Conservation (phyloP, 2,113 vertebrate species). For the Hyla sarda region DNA sequence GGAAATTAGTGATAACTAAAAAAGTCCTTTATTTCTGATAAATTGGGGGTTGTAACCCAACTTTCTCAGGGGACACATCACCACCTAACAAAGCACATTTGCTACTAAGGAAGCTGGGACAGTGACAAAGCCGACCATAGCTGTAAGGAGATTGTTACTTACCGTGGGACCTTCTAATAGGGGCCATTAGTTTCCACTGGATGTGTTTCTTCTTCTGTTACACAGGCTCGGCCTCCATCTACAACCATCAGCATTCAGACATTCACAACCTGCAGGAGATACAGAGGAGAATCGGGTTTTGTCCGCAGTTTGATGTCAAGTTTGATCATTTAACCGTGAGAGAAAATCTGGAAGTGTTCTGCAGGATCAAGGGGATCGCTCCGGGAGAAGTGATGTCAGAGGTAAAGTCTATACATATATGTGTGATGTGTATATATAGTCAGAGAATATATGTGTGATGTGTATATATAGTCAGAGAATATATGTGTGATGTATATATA, state of each 20-base stretch:
- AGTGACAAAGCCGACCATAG: too few relatives aligned
- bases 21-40: too few relatives aligned
- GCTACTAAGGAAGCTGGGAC: too few relatives aligned
- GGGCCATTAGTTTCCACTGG: not conserved
- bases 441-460: too few relatives aligned
- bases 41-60: too few relatives aligned
- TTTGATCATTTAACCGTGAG: constrained; percentile 89
- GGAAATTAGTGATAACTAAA: too few relatives aligned
- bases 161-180: not conserved
- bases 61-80: too few relatives aligned
- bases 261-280: constrained; percentile 73
- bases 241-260: constrained; percentile 75
- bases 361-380: constrained; percentile 86
- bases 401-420: constrained; percentile 64
- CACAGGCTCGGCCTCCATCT: constrained; percentile 81
- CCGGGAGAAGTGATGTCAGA: constrained; percentile 73
- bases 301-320: constrained; percentile 89
- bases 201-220: constrained; percentile 30
- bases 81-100: too few relatives aligned
- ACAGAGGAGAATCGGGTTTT: constrained; percentile 81
- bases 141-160: too few relatives aligned
- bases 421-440: too few relatives aligned
- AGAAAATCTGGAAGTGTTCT: constrained; percentile 89
- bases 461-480: too few relatives aligned
- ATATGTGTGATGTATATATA: too few relatives aligned